These are phyloP conservation scores for Eurystomus glaucurus DNA, from an alignment of 2,797 vertebrate species.

Conservation along the genomic window DNA sequence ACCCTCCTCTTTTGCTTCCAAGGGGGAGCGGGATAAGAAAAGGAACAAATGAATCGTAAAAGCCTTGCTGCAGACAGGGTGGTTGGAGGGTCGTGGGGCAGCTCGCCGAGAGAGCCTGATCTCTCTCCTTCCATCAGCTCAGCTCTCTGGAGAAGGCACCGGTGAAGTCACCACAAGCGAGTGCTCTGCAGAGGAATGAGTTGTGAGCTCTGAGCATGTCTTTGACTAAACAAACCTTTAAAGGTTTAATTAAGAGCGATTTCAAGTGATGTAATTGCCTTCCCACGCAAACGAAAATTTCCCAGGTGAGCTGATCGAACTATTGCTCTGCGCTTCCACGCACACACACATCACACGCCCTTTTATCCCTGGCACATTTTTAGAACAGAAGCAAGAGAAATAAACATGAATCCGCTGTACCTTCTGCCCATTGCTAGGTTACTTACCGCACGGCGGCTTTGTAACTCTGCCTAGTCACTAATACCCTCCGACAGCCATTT, in stretches of 20 bases:
- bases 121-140: not conserved
- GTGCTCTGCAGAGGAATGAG: not conserved
- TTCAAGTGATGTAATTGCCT: not conserved
- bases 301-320: not conserved
- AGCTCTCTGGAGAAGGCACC: not conserved
- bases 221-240: constrained; percentile 12
- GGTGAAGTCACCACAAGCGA: rapidly evolving
- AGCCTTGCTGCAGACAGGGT: not conserved
- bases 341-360: not conserved
- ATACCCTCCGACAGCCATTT: constrained; percentile 65
- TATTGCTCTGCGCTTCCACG: not conserved
- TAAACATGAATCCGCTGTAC: not conserved
- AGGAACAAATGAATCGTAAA: not conserved
- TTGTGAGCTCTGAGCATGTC: not conserved
- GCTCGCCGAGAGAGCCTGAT: rapidly evolving
- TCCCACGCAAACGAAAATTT: not conserved
- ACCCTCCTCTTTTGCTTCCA: rapidly evolving
- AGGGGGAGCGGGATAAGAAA: not conserved
- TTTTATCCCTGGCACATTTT: not conserved
- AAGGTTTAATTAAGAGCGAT: constrained; percentile 28
- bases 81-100: rapidly evolving
- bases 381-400: constrained; percentile 23
- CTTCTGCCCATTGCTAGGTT: constrained; percentile 1
- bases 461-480: not conserved
- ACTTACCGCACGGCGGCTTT: constrained; percentile 50